phyloP scores from a whole-genome alignment of 2,888 invertebrate species.

The Pherbina coryleti region DNA sequence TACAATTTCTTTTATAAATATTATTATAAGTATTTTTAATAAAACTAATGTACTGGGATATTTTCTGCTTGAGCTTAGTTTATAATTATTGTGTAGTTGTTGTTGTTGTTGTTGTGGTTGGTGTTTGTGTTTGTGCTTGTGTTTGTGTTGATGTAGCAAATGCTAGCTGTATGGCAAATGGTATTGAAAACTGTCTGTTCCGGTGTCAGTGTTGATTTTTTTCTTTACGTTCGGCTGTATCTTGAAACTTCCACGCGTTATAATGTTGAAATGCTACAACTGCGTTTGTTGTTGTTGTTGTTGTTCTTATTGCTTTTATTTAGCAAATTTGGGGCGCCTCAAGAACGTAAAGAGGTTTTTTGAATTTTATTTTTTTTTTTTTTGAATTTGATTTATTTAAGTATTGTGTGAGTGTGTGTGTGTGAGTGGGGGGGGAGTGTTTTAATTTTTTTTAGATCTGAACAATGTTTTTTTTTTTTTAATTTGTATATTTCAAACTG shows the following conservation, averaged over 20 bases:
- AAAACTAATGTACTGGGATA: background rate
- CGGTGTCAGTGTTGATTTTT: constrained; percentile 70
- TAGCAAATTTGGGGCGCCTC: background rate
- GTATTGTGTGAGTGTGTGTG: background rate
- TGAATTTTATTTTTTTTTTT: too few species aligned
- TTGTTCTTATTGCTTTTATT: background rate
- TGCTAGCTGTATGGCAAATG: constrained; percentile 70
- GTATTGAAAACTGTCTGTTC: constrained; percentile 70
- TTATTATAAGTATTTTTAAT: background rate
- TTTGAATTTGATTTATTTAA: background rate
- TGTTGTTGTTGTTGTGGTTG: background rate
- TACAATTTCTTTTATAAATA: background rate
- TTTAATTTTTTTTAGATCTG: background rate
- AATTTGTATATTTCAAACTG: background rate
- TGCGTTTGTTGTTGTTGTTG: background rate
- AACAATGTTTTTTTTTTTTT: background rate
- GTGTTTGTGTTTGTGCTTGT: constrained; percentile 34
- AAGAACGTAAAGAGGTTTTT: background rate
- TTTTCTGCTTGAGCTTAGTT: constrained; percentile 15
- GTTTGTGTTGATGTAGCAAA: constrained; percentile 51
- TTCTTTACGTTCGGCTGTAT: constrained; percentile 60
- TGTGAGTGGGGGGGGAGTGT: background rate
- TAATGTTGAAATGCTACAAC: background rate
- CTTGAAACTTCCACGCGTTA: constrained; percentile 53
- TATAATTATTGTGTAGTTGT: constrained; percentile 2